phyloP scores from a whole-genome alignment of 1,140 invertebrate species.

The Caerostris darwini region DNA sequence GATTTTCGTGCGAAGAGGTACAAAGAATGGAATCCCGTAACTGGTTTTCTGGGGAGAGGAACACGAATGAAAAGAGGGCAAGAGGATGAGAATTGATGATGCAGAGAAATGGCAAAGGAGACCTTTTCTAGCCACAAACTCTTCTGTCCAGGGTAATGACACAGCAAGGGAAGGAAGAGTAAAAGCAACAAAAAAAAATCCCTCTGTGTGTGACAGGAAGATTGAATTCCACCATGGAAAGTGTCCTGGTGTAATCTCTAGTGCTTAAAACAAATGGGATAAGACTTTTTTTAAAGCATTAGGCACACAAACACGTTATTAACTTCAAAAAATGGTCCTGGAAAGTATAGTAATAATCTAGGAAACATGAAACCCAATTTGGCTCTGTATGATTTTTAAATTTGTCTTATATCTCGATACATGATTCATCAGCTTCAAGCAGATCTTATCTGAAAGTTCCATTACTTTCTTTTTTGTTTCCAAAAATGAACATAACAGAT shows the following conservation, averaged over 20 bases:
- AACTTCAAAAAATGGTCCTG: too few relatives aligned
- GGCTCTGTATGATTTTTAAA: too few relatives aligned
- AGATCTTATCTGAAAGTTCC: too few relatives aligned
- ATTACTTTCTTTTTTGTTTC: too few relatives aligned
- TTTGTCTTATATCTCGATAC: too few relatives aligned
- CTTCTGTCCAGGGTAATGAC: not conserved
- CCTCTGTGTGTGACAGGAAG: not conserved
- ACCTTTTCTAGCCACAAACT: conserved; percentile 10
- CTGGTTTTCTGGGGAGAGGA: not conserved
- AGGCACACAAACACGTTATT: too few relatives aligned
- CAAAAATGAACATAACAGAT: too few relatives aligned
- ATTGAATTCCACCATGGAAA: not conserved
- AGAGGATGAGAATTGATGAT: conserved; percentile 10
- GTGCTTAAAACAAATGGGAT: not conserved
- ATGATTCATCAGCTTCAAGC: too few relatives aligned
- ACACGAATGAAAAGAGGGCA: not conserved
- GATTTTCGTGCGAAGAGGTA: not conserved
- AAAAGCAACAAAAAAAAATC: not conserved
- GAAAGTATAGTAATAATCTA: too few relatives aligned
- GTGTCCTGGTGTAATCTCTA: not conserved
- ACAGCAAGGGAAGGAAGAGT: not conserved
- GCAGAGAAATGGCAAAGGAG: not conserved
- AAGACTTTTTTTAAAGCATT: not conserved
- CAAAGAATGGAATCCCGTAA: not conserved
- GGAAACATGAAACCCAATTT: too few relatives aligned